Conservation (phyloP, 2,888 invertebrate species). For the Cheilosia variabilis region DNA sequence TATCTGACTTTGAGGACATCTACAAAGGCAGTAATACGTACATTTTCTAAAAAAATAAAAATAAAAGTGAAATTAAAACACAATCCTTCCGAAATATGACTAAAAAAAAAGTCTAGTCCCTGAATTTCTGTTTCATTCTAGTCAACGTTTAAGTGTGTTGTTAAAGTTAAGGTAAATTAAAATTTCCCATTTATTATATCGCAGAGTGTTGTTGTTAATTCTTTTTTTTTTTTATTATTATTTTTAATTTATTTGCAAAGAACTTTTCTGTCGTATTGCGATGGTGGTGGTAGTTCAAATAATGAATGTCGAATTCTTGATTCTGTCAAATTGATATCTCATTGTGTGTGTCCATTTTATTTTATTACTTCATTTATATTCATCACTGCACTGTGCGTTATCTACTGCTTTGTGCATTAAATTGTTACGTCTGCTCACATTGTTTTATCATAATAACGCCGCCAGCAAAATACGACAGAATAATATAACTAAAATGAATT, state of each 20-base stretch:
- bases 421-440: conserved; percentile 9
- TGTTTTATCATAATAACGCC: conserved; percentile 51
- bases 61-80: conserved; percentile 80
- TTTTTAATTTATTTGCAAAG: conserved; percentile 12
- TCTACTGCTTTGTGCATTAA: conserved; percentile 26
- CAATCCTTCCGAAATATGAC: conserved; percentile 46
- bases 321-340: conserved; percentile 33
- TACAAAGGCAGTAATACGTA: conserved; percentile 92
- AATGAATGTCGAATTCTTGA: conserved; percentile 69
- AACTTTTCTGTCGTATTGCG: conserved; percentile 71
- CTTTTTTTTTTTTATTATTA: not conserved
- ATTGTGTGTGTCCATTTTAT: conserved; percentile 14
- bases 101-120: conserved; percentile 57
- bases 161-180: conserved; percentile 66
- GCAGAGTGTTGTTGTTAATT: conserved; percentile 20
- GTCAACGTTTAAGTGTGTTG: conserved; percentile 56
- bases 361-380: conserved; percentile 7
- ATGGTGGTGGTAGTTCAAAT: conserved; percentile 53
- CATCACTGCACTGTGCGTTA: conserved; percentile 31
- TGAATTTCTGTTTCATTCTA: conserved; percentile 41
- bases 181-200: not conserved
- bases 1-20: conserved; percentile 88
- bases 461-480: conserved; percentile 75
- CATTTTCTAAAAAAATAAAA: conserved; percentile 88
- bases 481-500: conserved; percentile 34